Evolutionary conservation across 2,888 invertebrate species (phyloP).

Genomic region (Latrodectus hesperus): DNA sequence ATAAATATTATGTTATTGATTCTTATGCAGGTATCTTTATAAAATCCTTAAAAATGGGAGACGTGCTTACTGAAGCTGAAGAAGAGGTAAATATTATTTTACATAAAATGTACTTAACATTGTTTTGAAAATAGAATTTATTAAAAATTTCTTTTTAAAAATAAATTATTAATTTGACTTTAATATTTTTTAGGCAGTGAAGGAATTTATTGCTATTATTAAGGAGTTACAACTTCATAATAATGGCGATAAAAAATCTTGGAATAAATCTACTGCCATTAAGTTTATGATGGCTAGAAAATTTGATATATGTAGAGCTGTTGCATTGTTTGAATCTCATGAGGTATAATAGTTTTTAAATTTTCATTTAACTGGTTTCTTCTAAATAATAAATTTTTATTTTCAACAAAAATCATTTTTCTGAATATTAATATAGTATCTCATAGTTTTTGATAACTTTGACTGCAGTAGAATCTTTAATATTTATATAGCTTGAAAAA

Average conservation of each 20-base stretch:
- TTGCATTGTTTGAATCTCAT: conserved; percentile 92
- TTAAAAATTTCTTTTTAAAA: not conserved
- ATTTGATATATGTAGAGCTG: conserved; percentile 92
- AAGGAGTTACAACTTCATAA: conserved; percentile 68
- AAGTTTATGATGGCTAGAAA: conserved; percentile 94
- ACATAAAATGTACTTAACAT: not conserved
- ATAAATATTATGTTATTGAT: too few species aligned
- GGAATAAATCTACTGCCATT: conserved; percentile 82
- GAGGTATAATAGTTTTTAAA: conserved; percentile 77
- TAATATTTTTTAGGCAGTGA: conserved; percentile 71
- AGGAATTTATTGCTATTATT: conserved; percentile 69
- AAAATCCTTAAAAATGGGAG: conserved; percentile 32
- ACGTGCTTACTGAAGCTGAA: conserved; percentile 53
- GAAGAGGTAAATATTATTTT: conserved; percentile 28
- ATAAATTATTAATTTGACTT: not conserved
- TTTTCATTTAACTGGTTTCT: too few species aligned
- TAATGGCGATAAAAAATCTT: conserved; percentile 65
- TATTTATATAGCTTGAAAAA: too few species aligned
- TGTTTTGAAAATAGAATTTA: not conserved
- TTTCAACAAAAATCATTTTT: too few species aligned
- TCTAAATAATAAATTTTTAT: too few species aligned
- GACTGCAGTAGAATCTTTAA: too few species aligned
- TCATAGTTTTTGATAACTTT: too few species aligned
- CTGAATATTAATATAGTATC: too few species aligned
- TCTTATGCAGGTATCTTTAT: too few species aligned